These are phyloP conservation scores for Chironomus riparius DNA, from an alignment of 2,888 invertebrate species.

Conservation along the genomic window DNA sequence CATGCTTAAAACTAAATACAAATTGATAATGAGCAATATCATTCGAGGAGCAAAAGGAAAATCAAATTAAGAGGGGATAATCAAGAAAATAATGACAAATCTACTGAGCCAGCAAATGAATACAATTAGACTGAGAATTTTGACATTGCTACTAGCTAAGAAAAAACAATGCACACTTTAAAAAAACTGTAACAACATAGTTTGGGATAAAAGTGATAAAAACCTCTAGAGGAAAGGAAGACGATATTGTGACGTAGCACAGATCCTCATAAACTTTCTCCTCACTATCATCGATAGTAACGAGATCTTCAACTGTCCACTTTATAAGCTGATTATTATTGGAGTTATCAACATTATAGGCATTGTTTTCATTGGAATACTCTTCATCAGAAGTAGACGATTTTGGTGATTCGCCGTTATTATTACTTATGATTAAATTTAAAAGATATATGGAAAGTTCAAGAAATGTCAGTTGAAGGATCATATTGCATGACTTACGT, in stretches of 20 bases:
- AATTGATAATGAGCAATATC: neutral
- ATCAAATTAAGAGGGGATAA: neutral
- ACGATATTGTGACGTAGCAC: constrained; percentile 75
- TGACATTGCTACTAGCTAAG: constrained; percentile 28
- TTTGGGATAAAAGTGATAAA: constrained; percentile 22
- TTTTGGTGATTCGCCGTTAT: constrained; percentile 28
- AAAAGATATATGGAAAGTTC: neutral
- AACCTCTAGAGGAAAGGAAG: constrained; percentile 55
- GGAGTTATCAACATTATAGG: constrained; percentile 39
- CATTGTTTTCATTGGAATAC: constrained; percentile 3
- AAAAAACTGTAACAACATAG: neutral
- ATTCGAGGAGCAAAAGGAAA: neutral
- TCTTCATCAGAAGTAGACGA: constrained; percentile 29
- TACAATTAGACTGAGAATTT: constrained; percentile 34
- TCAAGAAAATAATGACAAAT: constrained; percentile 29
- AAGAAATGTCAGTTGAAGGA: constrained; percentile 2
- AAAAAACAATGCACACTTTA: constrained; percentile 9
- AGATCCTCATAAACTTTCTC: constrained; percentile 83
- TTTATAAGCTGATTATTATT: constrained; percentile 2
- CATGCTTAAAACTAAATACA: constrained; percentile 32
- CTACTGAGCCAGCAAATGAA: constrained; percentile 36
- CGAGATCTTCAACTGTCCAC: constrained; percentile 8
- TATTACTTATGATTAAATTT: constrained; percentile 21
- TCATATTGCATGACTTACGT: constrained; percentile 52
- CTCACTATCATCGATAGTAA: constrained; percentile 43